A percentile compares a stretch with the other conserved stretches of the same genome.
Evolutionary conservation across 1,140 invertebrate species (phyloP).

Genomic region (Lepidurus arcticus): DNA sequence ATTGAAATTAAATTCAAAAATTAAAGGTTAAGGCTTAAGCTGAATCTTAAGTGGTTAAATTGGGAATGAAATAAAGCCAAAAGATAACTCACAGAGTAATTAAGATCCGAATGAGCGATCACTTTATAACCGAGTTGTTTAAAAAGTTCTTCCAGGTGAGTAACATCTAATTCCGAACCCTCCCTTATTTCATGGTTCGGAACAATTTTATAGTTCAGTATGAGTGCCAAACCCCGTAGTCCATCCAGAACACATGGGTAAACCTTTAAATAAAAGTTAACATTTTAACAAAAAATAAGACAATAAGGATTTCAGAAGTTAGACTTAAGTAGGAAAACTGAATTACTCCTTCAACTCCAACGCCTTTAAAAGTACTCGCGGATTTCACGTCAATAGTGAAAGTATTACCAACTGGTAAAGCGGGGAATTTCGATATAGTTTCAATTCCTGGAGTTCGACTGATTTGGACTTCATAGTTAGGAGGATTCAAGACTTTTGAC

Average conservation of each 20-base stretch:
- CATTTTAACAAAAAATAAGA: not conserved
- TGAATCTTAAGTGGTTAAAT: not conserved
- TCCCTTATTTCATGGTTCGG: not conserved
- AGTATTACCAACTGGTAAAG: not conserved
- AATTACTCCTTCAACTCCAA: not conserved
- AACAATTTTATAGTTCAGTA: conserved; percentile 24
- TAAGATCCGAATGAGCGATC: conserved; percentile 21
- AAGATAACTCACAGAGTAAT: not conserved
- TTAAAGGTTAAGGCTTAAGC: not conserved
- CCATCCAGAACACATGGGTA: not conserved
- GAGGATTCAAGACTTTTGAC: not conserved
- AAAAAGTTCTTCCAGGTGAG: conserved; percentile 23
- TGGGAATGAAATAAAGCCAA: not conserved
- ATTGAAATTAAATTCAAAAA: not conserved
- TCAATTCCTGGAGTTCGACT: not conserved
- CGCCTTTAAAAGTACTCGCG: not conserved
- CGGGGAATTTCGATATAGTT: not conserved
- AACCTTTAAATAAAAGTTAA: not conserved
- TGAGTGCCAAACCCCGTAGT: conserved; percentile 29
- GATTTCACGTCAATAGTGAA: not conserved
- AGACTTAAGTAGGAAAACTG: not conserved
- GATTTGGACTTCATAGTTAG: not conserved
- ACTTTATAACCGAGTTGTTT: conserved; percentile 31
- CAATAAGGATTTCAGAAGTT: not conserved
- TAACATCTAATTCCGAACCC: conserved; percentile 27